Percentiles rank a stretch among this genome's conserved stretches.
Evolutionary conservation across 2,113 vertebrate genomes (phyloP).

Genomic region (Patagioenas fasciata): DNA sequence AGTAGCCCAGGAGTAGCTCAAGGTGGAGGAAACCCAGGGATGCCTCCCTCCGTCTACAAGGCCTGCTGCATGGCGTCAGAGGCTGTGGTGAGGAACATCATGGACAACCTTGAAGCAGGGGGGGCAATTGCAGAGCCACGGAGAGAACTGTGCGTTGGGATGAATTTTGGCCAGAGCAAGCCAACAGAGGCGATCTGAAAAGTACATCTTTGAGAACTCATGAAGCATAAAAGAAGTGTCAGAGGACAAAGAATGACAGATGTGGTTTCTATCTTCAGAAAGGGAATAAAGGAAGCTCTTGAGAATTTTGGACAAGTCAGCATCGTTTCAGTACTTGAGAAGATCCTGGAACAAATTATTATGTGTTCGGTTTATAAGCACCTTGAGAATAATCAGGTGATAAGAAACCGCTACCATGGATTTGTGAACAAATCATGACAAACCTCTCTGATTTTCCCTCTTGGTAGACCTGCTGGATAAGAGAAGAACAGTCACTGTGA

Average conservation of each 20-base stretch:
- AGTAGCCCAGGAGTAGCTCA: background rate
- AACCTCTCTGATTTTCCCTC: background rate
- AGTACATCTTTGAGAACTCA: background rate
- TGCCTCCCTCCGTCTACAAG: fast-evolving
- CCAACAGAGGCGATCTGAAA: background rate
- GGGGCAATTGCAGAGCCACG: background rate
- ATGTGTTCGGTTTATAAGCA: background rate
- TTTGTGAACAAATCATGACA: background rate
- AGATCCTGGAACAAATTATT: background rate
- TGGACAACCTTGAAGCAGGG: fast-evolving
- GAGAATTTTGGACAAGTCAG: background rate
- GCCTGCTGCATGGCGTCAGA: background rate
- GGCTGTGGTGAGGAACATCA: background rate
- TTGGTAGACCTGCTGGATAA: background rate
- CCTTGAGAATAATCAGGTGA: background rate
- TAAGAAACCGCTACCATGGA: background rate
- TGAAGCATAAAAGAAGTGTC: background rate
- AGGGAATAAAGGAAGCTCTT: background rate
- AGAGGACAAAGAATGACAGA: background rate
- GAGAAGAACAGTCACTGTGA: background rate
- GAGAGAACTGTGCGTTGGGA: background rate
- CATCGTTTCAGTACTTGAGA: background rate
- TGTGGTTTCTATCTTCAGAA: background rate
- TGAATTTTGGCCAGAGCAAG: background rate
- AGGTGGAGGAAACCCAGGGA: background rate